These are phyloP conservation scores for Leuciscus waleckii DNA, from an alignment of 2,797 vertebrate genomes.

Conservation along the genomic window DNA sequence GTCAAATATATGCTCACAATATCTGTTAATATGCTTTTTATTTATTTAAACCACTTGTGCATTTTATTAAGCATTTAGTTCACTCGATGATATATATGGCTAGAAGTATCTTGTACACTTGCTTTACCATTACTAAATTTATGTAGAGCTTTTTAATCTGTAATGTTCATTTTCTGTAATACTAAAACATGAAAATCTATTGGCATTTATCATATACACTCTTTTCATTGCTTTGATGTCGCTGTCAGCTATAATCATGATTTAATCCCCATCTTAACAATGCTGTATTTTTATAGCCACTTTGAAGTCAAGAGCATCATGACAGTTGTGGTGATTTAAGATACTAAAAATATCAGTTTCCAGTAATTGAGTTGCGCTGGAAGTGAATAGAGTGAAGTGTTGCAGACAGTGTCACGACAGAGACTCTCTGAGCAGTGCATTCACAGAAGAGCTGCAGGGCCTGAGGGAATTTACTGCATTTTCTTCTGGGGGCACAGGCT, in stretches of 20 bases:
- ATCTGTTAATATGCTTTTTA: background rate
- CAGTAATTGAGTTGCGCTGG: constrained; percentile 61
- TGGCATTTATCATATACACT: constrained; percentile 48
- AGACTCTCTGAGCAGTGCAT: constrained; percentile 59
- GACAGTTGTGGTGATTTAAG: constrained; percentile 69
- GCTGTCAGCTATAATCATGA: constrained; percentile 61
- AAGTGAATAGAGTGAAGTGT: constrained; percentile 64
- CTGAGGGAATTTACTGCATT: constrained; percentile 58
- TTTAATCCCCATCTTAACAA: constrained; percentile 66
- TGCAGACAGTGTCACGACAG: constrained; percentile 63
- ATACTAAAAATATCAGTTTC: constrained; percentile 64
- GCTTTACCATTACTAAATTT: constrained; percentile 30
- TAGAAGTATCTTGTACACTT: background rate
- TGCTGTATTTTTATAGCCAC: constrained; percentile 62
- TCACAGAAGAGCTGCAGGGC: constrained; percentile 60
- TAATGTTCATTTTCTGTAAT: constrained; percentile 51
- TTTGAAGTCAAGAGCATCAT: constrained; percentile 69
- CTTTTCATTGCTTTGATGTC: constrained; percentile 53
- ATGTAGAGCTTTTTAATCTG: constrained; percentile 3
- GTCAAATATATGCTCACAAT: background rate
- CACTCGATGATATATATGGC: background rate
- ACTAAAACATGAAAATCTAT: constrained; percentile 48
- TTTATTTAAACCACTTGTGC: background rate
- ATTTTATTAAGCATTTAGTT: constrained; percentile 1
- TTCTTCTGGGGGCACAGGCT: constrained; percentile 56